Conservation (phyloP, 92 coral and sea anemone genomes). For the Epizoanthus stellaris region DNA sequence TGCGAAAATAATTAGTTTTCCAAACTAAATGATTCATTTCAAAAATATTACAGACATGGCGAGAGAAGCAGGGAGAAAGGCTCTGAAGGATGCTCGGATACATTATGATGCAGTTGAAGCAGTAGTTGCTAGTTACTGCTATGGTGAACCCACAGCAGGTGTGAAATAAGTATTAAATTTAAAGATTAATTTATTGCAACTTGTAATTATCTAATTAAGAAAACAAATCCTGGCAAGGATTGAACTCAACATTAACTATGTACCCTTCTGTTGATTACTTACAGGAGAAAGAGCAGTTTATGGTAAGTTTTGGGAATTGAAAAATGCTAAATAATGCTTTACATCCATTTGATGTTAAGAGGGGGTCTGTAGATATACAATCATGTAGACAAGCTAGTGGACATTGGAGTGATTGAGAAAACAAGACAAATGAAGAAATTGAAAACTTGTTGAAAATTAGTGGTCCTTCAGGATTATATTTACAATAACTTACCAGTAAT, state of each 20-base stretch:
- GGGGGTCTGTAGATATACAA: too few species aligned
- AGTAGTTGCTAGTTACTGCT: conserved; percentile 88
- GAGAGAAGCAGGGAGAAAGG: conserved; percentile 83
- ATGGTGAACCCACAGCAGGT: conserved; percentile 94
- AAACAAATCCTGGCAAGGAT: background rate
- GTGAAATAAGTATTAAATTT: background rate
- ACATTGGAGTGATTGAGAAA: too few species aligned
- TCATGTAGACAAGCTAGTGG: too few species aligned
- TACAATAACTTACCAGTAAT: too few species aligned
- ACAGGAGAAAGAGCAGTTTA: conserved; percentile 90
- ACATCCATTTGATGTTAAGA: too few species aligned
- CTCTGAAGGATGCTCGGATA: conserved; percentile 80
- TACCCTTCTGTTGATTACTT: background rate
- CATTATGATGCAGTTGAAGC: conserved; percentile 78
- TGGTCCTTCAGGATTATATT: too few species aligned
- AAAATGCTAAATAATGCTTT: too few species aligned
- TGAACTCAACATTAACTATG: background rate
- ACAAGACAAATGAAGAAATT: too few species aligned
- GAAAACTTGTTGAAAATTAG: too few species aligned
- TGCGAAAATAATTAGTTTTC: too few species aligned
- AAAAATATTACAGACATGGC: conserved; percentile 74
- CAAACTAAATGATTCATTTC: background rate
- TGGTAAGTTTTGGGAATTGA: conserved; percentile 55
- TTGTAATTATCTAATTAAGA: background rate
- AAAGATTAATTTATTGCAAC: background rate